Percentiles rank a stretch among this genome's conserved stretches.
These are phyloP conservation scores for Synanceia verrucosa DNA, from an alignment of 2,797 vertebrate genomes.

Conservation along the genomic window DNA sequence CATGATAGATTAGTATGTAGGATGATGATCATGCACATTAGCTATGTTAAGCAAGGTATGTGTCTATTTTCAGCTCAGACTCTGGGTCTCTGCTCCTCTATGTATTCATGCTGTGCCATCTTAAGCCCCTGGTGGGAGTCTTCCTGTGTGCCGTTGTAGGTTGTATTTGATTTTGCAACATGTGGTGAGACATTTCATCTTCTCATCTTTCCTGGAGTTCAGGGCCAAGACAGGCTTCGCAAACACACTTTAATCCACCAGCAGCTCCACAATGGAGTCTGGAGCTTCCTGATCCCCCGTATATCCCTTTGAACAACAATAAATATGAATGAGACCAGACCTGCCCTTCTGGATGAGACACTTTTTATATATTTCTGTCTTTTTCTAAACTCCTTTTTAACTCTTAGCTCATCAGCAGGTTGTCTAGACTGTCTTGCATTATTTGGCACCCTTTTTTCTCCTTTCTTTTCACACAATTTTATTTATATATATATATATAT, in stretches of 20 bases:
- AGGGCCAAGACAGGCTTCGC: slow-evolving; percentile 53
- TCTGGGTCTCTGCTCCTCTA: neutral
- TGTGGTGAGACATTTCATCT: slow-evolving; percentile 57
- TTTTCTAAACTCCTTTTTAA: slow-evolving; percentile 5
- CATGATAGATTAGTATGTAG: neutral
- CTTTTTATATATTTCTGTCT: neutral
- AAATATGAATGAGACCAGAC: slow-evolving; percentile 17
- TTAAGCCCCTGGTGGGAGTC: slow-evolving; percentile 43
- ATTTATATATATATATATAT: too few relatives aligned
- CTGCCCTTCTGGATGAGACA: slow-evolving; percentile 12
- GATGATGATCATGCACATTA: neutral
- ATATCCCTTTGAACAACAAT: slow-evolving; percentile 50
- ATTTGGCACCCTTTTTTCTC: neutral
- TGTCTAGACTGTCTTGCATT: neutral
- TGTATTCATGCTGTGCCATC: slow-evolving; percentile 28
- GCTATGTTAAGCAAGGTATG: neutral
- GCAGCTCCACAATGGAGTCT: slow-evolving; percentile 36
- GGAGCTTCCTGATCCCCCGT: slow-evolving; percentile 46
- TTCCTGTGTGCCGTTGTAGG: slow-evolving; percentile 29
- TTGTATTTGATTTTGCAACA: slow-evolving; percentile 54
- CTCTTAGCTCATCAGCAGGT: neutral
- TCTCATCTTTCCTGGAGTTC: slow-evolving; percentile 46
- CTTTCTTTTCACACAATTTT: neutral
- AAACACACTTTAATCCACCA: slow-evolving; percentile 62
- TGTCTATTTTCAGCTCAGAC: slow-evolving; percentile 3